A percentile compares a stretch with the other conserved stretches of the same genome.
phyloP scores from a whole-genome alignment of 2,888 invertebrate genomes.

The Erannis defoliaria region DNA sequence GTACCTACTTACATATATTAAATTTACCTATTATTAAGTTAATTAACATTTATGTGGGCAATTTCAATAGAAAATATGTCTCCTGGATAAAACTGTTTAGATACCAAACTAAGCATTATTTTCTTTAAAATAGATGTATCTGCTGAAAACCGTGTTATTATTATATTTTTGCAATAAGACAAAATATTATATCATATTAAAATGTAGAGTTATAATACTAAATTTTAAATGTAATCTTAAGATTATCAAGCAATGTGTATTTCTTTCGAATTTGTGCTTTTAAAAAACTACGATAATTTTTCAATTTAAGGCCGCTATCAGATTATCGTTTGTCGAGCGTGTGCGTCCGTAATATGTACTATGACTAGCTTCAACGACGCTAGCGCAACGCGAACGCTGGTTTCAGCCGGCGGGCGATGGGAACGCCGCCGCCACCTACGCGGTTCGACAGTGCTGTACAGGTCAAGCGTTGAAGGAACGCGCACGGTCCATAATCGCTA shows the following conservation, averaged over 20 bases:
- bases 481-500: too few relatives aligned
- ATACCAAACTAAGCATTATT: constrained; percentile 54
- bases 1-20: constrained; percentile 36
- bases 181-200: constrained; percentile 30
- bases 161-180: constrained; percentile 42
- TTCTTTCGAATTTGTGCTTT: constrained; percentile 13
- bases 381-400: too few relatives aligned
- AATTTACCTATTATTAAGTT: constrained; percentile 37
- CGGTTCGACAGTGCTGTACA: too few relatives aligned
- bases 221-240: constrained; percentile 37
- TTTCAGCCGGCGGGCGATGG: too few relatives aligned
- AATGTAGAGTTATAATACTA: constrained; percentile 30
- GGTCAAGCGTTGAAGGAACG: too few relatives aligned
- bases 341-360: too few relatives aligned
- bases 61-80: constrained; percentile 82
- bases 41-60: constrained; percentile 80
- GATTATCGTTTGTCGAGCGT: constrained; percentile 8
- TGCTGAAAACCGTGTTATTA: constrained; percentile 19
- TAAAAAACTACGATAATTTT: constrained; percentile 20
- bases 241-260: constrained; percentile 31
- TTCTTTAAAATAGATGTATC: constrained; percentile 34
- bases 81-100: constrained; percentile 68
- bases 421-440: too few relatives aligned
- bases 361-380: too few relatives aligned
- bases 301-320: constrained; percentile 15